Conservation (phyloP, 2,113 vertebrate genomes). For the Caretta caretta region DNA sequence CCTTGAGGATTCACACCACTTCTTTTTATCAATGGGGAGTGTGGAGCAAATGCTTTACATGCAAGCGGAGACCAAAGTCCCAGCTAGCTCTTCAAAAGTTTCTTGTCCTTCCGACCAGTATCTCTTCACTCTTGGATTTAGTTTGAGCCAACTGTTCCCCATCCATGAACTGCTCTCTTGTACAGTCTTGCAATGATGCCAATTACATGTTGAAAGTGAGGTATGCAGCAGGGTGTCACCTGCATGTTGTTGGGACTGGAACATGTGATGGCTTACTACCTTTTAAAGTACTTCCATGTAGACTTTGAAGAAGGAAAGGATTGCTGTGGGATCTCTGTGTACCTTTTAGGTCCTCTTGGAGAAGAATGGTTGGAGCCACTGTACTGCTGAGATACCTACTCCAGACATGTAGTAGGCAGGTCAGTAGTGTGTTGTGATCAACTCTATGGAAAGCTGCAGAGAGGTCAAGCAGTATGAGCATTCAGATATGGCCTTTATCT, state of each 20-base stretch:
- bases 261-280: neutral
- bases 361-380: neutral
- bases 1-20: neutral
- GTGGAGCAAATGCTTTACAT: neutral
- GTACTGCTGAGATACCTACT: neutral
- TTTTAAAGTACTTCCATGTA: neutral
- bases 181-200: no score
- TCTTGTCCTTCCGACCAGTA: neutral
- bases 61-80: neutral
- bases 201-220: neutral
- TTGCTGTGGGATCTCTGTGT: neutral
- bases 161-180: neutral
- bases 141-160: neutral
- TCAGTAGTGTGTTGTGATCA: neutral
- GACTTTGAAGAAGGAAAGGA: neutral
- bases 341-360: neutral
- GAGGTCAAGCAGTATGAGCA: neutral
- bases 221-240: neutral
- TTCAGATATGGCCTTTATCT: neutral
- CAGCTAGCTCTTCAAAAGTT: neutral
- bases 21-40: neutral
- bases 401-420: neutral
- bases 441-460: neutral
- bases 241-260: neutral
- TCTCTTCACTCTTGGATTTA: neutral